Conservation (phyloP, 2,113 vertebrate species). For the Pristiophorus japonicus region DNA sequence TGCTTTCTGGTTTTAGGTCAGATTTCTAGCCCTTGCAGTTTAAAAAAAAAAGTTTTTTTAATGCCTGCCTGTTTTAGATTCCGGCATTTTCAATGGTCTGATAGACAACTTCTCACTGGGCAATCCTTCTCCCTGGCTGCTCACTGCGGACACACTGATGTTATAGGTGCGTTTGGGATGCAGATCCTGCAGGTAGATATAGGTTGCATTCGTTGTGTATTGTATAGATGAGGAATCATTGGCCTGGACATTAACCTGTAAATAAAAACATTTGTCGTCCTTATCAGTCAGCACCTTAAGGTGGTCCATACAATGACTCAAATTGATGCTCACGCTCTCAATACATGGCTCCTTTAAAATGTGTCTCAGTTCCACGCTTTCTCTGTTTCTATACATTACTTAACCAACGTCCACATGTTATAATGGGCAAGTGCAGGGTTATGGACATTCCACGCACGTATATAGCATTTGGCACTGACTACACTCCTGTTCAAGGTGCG, state of each 20-base stretch:
- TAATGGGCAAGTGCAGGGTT: not conserved
- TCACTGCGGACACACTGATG: slow-evolving; percentile 36
- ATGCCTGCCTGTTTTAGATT: not conserved
- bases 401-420: not conserved
- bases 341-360: not conserved
- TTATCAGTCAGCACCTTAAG: not conserved
- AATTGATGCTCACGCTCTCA: not conserved
- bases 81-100: not conserved
- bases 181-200: slow-evolving; percentile 27
- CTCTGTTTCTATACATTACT: not conserved
- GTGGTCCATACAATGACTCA: not conserved
- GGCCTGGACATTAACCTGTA: slow-evolving; percentile 4
- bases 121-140: not conserved
- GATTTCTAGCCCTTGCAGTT: not conserved
- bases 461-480: not conserved
- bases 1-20: not conserved
- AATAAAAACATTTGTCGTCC: not conserved
- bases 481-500: not conserved
- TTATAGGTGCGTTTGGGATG: not conserved
- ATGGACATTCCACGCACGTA: not conserved
- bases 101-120: not conserved
- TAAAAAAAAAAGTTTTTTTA: not conserved
- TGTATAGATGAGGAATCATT: not conserved
- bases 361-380: not conserved
- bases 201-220: slow-evolving; percentile 6